Conservation (phyloP, 2,113 vertebrate species). For the Castor canadensis region DNA sequence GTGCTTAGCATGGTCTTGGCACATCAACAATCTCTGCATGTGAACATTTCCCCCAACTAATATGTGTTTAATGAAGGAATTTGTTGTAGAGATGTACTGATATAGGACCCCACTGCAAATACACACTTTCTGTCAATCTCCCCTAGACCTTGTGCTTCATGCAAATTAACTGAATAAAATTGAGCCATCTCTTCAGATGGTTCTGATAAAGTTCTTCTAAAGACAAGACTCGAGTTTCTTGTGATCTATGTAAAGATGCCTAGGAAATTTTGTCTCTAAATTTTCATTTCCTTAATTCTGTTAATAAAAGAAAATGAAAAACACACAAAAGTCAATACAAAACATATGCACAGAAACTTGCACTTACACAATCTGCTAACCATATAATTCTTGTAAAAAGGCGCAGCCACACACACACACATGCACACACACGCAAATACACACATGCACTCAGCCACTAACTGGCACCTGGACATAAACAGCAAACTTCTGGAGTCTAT, state of each 20-base stretch:
- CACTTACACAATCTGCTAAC: neutral
- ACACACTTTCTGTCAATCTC: neutral
- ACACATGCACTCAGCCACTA: neutral
- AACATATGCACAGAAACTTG: neutral
- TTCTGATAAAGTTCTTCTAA: neutral
- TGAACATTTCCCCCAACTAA: neutral
- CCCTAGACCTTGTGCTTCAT: neutral
- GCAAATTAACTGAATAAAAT: neutral
- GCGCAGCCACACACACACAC: fast-evolving
- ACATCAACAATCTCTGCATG: no score
- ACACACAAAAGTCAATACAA: neutral
- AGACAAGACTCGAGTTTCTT: neutral
- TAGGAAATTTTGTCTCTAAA: neutral
- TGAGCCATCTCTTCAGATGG: neutral
- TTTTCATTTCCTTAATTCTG: constrained; percentile 8
- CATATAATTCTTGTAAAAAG: neutral
- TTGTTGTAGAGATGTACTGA: neutral
- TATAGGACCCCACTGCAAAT: neutral
- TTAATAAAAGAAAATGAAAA: constrained; percentile 5
- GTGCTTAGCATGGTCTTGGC: neutral
- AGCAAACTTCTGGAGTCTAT: neutral
- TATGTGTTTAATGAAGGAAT: neutral
- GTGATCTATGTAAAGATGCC: neutral
- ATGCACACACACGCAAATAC: neutral
- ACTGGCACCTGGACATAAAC: neutral